Base-by-base conservation (phyloP, 2,888 invertebrate genomes). In the Campoplex nolae region DNA sequence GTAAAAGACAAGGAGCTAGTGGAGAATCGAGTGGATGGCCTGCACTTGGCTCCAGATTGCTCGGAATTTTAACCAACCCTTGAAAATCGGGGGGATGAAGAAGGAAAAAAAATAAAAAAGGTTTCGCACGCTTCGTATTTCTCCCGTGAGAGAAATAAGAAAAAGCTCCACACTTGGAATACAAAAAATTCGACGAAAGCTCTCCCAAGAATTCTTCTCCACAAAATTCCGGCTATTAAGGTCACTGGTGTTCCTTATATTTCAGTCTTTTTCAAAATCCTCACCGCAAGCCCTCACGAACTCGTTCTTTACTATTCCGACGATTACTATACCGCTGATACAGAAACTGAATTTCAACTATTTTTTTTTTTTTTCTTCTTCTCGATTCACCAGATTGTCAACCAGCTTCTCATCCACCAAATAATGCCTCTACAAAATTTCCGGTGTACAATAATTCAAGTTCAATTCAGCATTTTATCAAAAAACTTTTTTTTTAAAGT, bases 191-290 rank as follows among this genome's bases (percentile, higher is more conserved):
- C 45, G n/a, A 1, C 23, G 18, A 16, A 51, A 51, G 51, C n/a
- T 51, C 23, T 23, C 23, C 18, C 32, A 16, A 35, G 56, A 74
- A 42, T 56, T 3, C 38, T 68, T 13, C 54, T 16, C 76, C 51
- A 67, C 74, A 32, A 42, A 77, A 1, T 38, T 68, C 42, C 79
- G 83, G 84, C 89, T 89, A 90, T 91, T 89, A 89, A 84, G 68
- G 71, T 62, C 73, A 38, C 77, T 51, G 84, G 62, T 83, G 87
- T 83, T 75, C 84, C 70, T 88, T 90, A 84, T 18, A 86, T 82
- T 77, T 81, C 56, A 82, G 84, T 89, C 88, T 90, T 90, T 91
- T 90, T 87, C 88, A 83, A 88, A 68, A 78, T 73, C 28, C 45
- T 42, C 45, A 28, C 28, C 70, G 0, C 38, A 77, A 51, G 42